Evolutionary conservation across 2,797 vertebrate species (phyloP).

Genomic region (Periparus ater): DNA sequence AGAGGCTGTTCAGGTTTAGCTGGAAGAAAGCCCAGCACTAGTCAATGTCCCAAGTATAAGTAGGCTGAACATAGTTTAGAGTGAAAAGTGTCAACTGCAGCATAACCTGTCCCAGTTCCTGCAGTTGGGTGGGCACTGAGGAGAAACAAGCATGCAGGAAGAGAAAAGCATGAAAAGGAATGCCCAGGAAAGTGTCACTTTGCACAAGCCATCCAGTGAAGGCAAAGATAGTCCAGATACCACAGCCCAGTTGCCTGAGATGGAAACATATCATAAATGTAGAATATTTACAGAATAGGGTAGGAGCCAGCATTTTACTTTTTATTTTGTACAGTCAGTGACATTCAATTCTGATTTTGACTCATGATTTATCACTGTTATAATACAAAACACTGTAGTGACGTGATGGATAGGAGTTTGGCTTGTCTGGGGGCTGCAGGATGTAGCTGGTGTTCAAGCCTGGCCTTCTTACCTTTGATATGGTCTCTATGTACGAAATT

Average conservation of each 20-base stretch:
- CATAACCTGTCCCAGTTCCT: neutral
- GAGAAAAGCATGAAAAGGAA: neutral
- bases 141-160: neutral
- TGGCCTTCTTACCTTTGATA: neutral
- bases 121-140: neutral
- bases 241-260: neutral
- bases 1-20: neutral
- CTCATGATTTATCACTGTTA: neutral
- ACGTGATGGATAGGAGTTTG: neutral
- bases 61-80: neutral
- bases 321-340: neutral
- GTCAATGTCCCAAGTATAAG: neutral
- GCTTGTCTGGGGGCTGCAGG: neutral
- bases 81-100: neutral
- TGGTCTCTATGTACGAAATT: neutral
- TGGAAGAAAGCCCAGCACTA: neutral
- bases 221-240: neutral
- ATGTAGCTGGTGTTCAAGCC: neutral
- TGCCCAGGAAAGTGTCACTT: neutral
- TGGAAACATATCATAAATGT: neutral
- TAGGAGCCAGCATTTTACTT: neutral
- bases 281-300: neutral
- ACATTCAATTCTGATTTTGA: neutral
- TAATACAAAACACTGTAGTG: rapidly evolving
- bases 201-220: neutral